These are phyloP conservation scores for Coccyzus lansbergi DNA, from an alignment of 2,797 vertebrate species.

Conservation along the genomic window DNA sequence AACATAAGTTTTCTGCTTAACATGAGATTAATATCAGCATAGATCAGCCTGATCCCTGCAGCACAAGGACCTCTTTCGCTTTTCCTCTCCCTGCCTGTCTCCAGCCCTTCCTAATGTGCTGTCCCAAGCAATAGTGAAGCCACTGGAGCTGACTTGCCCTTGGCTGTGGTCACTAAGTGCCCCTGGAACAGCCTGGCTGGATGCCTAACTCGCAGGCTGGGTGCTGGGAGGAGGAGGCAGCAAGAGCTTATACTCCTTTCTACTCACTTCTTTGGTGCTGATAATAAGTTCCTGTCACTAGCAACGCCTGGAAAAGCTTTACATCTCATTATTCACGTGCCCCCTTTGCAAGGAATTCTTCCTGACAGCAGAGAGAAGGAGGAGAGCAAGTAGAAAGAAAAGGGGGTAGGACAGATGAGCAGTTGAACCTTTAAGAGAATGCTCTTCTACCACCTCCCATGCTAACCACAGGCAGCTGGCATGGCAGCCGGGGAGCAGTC, in stretches of 20 bases:
- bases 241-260: not conserved
- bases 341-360: not conserved
- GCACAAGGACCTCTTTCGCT: not conserved
- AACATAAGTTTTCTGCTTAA: not conserved
- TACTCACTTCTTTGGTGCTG: not conserved
- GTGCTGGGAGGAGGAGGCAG: not conserved
- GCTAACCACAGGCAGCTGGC: not conserved
- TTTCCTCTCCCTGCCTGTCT: not conserved
- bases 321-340: not conserved
- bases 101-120: not conserved
- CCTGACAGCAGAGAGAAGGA: not conserved
- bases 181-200: not conserved
- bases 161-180: not conserved
- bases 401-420: not conserved
- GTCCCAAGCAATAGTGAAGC: not conserved
- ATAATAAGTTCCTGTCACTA: not conserved
- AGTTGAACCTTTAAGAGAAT: not conserved
- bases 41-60: not conserved
- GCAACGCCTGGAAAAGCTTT: not conserved
- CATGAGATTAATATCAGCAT: not conserved
- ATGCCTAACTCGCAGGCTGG: not conserved
- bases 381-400: not conserved
- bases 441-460: not conserved
- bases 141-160: not conserved
- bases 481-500: accelerated